Base-by-base conservation (phyloP, 2,888 invertebrate genomes). In the Amphipyra tragopoginis region DNA sequence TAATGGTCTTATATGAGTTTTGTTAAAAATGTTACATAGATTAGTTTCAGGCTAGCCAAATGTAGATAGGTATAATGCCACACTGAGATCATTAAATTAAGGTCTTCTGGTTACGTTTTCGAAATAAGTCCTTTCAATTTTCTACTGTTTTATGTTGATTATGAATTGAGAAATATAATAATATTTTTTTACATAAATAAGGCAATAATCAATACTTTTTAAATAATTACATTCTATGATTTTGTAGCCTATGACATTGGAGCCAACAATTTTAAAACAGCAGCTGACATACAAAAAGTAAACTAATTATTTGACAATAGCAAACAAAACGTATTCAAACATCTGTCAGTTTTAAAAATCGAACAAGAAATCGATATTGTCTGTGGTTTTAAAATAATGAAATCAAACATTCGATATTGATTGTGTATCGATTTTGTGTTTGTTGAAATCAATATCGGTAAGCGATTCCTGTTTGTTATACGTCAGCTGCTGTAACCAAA, bases 391-490 rank as follows among this genome's bases (percentile, higher is more conserved):
- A 62, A 39, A 71, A 44, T 26, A 55, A 70, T 66, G 53, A 59
- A 70, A 52, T 48, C 15, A 47, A 26, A 66, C 44, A 26, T 42
- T 43, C n/a, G 11, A 7, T 74, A 82, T 82, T 77, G 80, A 73
- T 77, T 72, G 65, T 53, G 57, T 75, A 83, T 82, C 75, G 82
- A 78, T 72, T 75, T 77, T 57, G n/a, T 66, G 62, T 72, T 75
- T 44, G 54, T 64, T 70, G 72, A 71, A 76, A 79, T 70, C 59
- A 55, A 79, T 75, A 79, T 70, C 39, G 56, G 45, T 65, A 57
- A 70, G 51, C 52, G 51, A 65, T 55, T 7, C 0, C 6, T 58
- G 61, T 66, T 63, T 64, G 45, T 48, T 58, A 43, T 52, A 4
- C 8, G 40, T 43, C 79, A 77, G 77, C 73, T 77, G 77, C 48